Base-by-base conservation (phyloP, 92 coral and sea anemone species). In the Zoanthus solanderi region DNA sequence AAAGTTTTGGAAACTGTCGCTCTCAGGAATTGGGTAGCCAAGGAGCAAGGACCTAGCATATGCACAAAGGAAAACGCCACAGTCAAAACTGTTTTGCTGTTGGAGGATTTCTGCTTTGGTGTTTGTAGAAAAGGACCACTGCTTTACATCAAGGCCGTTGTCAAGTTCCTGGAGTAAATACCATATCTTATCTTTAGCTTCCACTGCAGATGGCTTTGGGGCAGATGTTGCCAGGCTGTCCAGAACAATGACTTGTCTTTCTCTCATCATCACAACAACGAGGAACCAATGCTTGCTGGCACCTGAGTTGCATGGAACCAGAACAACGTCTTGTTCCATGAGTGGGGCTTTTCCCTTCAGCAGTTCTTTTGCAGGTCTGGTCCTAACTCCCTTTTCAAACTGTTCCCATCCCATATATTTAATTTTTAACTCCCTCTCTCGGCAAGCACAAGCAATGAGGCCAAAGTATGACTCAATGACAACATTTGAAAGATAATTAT, bases 281-380 rank as follows among this genome's bases (percentile, higher is more conserved):
- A 89, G 88, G 79, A 86, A 73, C 94, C 94, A 92, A 54, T 89
- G 90, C 71, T 75, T 65, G 71, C 88, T 88, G n/a, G 29, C 4
- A 13, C 88, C 84, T 47, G 86, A 89, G 45, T 92, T 92, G 42
- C 71, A 61, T 17, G 94, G 94, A 12, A 92, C 90, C 12, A 86
- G 52, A 83, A 89, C 12, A 31, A 86, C 82, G 13, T 89, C 79
- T 76, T 92, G 90, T 66, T 86, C 73, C 80, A 92, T 75, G 2
- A 92, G 67, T 12, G 92, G 75, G 74, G 83, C 90, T 32, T 88
- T 89, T 48, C 71, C 75, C 71, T 80, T 65, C 31, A 89, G 90
- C 23, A 86, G 83, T 58, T 87, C 65, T 18, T 87, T 78, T 28
- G 86, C 91, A 1, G 91, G 89, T 44, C 46, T 85, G 30, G 16